Evolutionary conservation across 1,140 invertebrate genomes (phyloP).

Genomic region (Drusus annulatus): DNA sequence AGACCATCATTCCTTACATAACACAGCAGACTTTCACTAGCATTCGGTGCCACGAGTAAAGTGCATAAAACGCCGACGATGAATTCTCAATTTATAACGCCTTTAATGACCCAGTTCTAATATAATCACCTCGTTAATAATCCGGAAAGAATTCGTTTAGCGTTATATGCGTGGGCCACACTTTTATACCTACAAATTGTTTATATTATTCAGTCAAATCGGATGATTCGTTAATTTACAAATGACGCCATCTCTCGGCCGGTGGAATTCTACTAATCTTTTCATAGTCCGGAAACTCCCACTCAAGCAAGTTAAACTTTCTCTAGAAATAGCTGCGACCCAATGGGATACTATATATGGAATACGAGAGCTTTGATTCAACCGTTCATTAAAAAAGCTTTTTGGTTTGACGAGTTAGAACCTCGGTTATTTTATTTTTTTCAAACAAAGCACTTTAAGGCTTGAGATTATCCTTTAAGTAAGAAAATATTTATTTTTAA

Average conservation of each 20-base stretch:
- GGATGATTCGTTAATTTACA: background rate
- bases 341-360: too few species aligned
- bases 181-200: background rate
- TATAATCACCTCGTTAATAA: background rate
- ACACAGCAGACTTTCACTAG: too few species aligned
- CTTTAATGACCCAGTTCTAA: background rate
- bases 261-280: background rate
- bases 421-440: too few species aligned
- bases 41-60: too few species aligned
- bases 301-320: slow-evolving; percentile 6
- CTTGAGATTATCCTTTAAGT: too few species aligned
- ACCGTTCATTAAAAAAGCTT: background rate
- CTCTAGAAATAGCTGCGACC: slow-evolving; percentile 16
- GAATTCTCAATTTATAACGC: background rate
- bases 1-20: too few species aligned
- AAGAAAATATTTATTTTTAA: too few species aligned
- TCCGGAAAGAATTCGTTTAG: background rate
- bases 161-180: background rate
- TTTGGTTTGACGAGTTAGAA: too few species aligned
- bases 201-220: background rate
- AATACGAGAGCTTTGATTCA: background rate
- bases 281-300: slow-evolving; percentile 26
- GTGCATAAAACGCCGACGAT: too few species aligned
- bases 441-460: too few species aligned
- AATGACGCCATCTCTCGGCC: background rate